These are phyloP conservation scores for Rosalia funebris DNA, from an alignment of 2,888 invertebrate genomes.

Conservation along the genomic window DNA sequence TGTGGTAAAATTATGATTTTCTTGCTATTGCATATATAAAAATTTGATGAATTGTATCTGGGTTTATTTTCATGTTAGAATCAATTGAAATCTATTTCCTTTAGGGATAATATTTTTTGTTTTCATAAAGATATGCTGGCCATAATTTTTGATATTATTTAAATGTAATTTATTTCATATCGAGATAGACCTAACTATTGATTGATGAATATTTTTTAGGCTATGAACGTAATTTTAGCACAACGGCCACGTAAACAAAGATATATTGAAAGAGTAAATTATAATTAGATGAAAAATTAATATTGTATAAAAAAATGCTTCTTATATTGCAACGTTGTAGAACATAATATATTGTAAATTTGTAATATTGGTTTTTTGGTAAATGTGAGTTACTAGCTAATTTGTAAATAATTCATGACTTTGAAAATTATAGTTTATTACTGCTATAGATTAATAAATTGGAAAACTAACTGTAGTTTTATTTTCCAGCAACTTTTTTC, in stretches of 20 bases:
- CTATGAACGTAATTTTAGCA: slow-evolving; percentile 19
- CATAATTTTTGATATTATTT: too few relatives aligned
- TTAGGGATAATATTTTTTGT: too few relatives aligned
- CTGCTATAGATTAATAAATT: slow-evolving; percentile 41
- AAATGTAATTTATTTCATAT: too few relatives aligned
- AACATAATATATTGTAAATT: slow-evolving; percentile 44
- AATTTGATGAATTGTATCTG: too few relatives aligned
- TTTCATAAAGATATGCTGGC: too few relatives aligned
- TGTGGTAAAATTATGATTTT: slow-evolving; percentile 33
- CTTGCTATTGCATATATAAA: slow-evolving; percentile 4
- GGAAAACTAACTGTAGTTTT: background rate
- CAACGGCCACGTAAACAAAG: slow-evolving; percentile 23
- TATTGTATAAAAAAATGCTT: slow-evolving; percentile 44
- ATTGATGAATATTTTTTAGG: too few relatives aligned
- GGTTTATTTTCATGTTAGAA: too few relatives aligned
- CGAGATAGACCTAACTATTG: too few relatives aligned
- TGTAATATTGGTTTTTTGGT: slow-evolving; percentile 46
- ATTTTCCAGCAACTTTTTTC: too few relatives aligned
- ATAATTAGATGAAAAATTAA: slow-evolving; percentile 42
- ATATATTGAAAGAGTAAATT: slow-evolving; percentile 38
- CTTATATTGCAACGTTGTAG: slow-evolving; percentile 39
- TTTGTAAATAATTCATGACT: slow-evolving; percentile 45
- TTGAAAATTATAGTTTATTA: slow-evolving; percentile 47
- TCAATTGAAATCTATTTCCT: too few relatives aligned
- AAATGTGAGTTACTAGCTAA: slow-evolving; percentile 44